Percentiles rank a stretch among this genome's conserved stretches.
Conservation (phyloP, 2,113 vertebrate species). For the Plecotus auritus region DNA sequence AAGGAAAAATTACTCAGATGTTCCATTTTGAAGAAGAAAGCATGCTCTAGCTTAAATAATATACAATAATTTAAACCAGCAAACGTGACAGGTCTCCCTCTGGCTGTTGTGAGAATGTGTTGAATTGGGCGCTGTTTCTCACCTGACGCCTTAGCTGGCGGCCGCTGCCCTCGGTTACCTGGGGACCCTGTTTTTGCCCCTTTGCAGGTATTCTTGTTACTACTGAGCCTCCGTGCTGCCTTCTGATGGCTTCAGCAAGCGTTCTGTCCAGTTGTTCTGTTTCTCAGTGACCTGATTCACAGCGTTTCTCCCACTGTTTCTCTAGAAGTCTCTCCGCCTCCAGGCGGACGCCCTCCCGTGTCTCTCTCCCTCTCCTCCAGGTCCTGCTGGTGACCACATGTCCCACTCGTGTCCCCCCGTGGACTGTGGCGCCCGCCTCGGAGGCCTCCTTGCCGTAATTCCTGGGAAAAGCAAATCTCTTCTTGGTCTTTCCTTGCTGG, state of each 20-base stretch:
- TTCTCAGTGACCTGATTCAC: slow-evolving; percentile 48
- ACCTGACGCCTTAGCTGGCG: not conserved
- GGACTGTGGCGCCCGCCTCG: not conserved
- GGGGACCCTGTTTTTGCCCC: not conserved
- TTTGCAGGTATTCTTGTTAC: not conserved
- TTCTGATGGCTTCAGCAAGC: slow-evolving; percentile 17
- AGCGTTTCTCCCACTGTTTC: not conserved
- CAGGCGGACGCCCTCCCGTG: not conserved
- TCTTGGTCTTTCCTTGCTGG: not conserved
- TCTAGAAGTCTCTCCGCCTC: not conserved
- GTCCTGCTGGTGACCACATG: slow-evolving; percentile 1
- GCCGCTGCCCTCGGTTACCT: not conserved
- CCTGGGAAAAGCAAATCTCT: not conserved
- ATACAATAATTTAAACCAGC: not conserved
- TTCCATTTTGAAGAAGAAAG: not conserved
- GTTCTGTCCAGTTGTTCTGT: not conserved
- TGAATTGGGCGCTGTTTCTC: not conserved
- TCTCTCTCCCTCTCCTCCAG: slow-evolving; percentile 5
- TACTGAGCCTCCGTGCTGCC: not conserved
- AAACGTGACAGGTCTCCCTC: not conserved
- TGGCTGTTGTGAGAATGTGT: not conserved
- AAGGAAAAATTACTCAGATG: not conserved
- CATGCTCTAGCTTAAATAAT: not conserved
- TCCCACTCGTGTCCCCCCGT: not conserved
- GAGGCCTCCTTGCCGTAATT: slow-evolving; percentile 23